Evolutionary conservation across 2,113 vertebrate genomes (phyloP).

Genomic region (Diadophis punctatus): DNA sequence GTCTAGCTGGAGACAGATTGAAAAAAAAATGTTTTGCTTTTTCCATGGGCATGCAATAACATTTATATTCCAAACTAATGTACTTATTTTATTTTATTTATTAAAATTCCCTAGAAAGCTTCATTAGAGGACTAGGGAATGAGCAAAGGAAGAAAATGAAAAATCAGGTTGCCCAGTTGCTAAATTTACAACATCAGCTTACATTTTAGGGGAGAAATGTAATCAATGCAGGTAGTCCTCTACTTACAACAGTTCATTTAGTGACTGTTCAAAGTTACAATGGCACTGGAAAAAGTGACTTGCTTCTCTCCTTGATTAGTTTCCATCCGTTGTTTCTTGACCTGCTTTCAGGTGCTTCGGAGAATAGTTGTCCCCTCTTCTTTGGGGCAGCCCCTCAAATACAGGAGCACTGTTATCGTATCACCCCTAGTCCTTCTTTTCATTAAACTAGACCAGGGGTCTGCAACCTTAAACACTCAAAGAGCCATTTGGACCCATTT

Average conservation of each 20-base stretch:
- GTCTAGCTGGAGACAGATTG: neutral
- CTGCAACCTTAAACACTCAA: too few relatives aligned
- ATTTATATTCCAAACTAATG: neutral
- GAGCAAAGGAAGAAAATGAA: neutral
- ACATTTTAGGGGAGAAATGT: neutral
- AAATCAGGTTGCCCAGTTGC: neutral
- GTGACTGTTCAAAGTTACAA: too few relatives aligned
- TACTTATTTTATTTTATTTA: neutral
- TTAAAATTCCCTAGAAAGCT: neutral
- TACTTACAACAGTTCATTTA: too few relatives aligned
- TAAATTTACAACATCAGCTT: neutral
- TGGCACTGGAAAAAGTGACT: too few relatives aligned
- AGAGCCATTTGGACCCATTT: too few relatives aligned
- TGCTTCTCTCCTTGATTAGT: neutral
- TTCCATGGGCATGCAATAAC: neutral
- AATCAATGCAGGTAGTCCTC: neutral
- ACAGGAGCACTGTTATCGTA: too few relatives aligned
- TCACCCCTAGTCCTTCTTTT: too few relatives aligned
- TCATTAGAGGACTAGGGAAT: neutral
- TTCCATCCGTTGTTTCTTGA: neutral
- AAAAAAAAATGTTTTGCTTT: neutral
- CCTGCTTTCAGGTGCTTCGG: too few relatives aligned
- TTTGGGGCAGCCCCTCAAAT: too few relatives aligned
- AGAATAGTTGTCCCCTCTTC: too few relatives aligned
- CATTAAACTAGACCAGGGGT: too few relatives aligned